A percentile compares a stretch with the other conserved stretches of the same genome.
These are phyloP conservation scores for Theodoxus fluviatilis DNA, from an alignment of 2,888 invertebrate genomes.

Conservation along the genomic window DNA sequence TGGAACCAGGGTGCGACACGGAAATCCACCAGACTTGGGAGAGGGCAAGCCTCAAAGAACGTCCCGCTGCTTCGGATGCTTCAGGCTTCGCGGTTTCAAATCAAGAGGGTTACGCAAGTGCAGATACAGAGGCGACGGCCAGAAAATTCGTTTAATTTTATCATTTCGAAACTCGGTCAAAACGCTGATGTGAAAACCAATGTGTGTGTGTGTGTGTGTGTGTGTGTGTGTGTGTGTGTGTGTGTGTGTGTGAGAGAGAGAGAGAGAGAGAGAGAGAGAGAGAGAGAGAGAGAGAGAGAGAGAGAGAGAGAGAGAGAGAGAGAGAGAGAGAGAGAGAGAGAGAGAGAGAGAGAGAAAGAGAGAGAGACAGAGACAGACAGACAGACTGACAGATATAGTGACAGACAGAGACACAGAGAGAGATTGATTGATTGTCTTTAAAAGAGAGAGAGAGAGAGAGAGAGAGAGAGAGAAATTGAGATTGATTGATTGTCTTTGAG, in stretches of 20 bases:
- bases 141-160: no score
- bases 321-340: constrained; percentile 11
- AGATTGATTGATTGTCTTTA: no score
- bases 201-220: no score
- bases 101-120: neutral
- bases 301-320: constrained; percentile 3
- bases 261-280: constrained; percentile 13
- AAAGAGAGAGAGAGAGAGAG: neutral
- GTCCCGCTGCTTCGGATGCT: no score
- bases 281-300: constrained; percentile 4
- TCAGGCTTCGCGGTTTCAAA: no score
- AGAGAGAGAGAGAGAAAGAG: neutral
- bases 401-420: neutral
- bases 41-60: neutral
- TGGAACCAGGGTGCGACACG: no score
- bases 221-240: neutral
- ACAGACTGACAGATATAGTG: neutral
- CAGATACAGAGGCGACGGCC: neutral
- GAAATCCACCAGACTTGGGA: no score
- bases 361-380: neutral
- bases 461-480: neutral
- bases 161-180: no score
- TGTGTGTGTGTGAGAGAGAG: constrained; percentile 4
- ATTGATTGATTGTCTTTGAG: no score
- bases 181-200: no score